Evolutionary conservation across 2,113 vertebrate species (phyloP), one percentile per base, ranked within the genome.

Genomic region (Daphoenositta chrysoptera): DNA sequence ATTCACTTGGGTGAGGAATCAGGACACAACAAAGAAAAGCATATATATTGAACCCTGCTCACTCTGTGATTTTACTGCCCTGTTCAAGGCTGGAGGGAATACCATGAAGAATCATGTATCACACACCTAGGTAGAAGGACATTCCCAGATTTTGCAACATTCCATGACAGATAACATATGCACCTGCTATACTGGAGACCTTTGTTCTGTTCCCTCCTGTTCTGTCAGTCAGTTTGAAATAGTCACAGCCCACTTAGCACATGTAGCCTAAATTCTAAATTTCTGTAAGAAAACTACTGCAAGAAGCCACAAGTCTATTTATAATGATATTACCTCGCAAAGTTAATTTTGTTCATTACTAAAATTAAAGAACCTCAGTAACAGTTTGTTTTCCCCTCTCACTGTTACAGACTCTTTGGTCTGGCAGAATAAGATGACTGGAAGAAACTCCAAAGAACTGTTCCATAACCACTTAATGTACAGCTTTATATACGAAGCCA

Each of bases 261-360:
- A 0, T 20, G 33, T 26, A 61, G 39, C 39, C 35, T 39, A 35
- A 91, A 48, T 31, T 70, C 51, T 50, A 20, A 19, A n/a, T 20
- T 78, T n/a, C 7, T 37, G 0, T 31, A 61, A 65, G 69, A 26
- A 81, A 91, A 75, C 31, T 45, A 63, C 1, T 42, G 23, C 69
- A 85, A 65, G 73, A 93, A 93, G 47, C 18, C 33, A 13, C 21
- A 68, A 58, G 21, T 53, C 63, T 53, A 57, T 28, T 57, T 60
- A 35, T 3, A 89, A 61, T 19, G 45, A 44, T n/a, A 45, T 16
- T 39, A 53, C 24, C 27, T 60, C 0, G 0, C 37, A 27, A 85
- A 75, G 14, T 23, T 45, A 79, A 70, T 18, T 69, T 82, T 79
- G 45, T 64, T 60, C 26, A 39, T 63, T 75, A 76, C 24, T 47